Evolutionary conservation across 2,888 invertebrate genomes (phyloP), one percentile per base, ranked within the genome.

Genomic region (Agelastica alni): DNA sequence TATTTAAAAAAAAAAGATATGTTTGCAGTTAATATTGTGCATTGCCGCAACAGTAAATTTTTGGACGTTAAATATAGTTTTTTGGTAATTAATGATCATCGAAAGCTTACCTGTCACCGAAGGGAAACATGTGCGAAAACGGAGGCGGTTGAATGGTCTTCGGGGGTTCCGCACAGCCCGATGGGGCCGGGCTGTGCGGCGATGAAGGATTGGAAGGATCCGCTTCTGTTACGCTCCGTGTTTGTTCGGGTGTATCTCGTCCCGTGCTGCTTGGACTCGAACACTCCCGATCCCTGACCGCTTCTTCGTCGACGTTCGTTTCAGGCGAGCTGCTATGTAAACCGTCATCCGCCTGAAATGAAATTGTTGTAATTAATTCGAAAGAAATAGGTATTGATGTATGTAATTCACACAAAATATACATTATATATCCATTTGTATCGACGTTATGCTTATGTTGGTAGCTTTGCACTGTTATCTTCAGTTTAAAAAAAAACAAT

Each of bases 51-150:
- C n/a, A n/a, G n/a, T n/a, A n/a, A n/a, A n/a, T n/a, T n/a, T n/a
- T n/a, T n/a, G n/a, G n/a, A n/a, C n/a, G n/a, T n/a, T n/a, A n/a
- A n/a, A n/a, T n/a, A n/a, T n/a, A n/a, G n/a, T n/a, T n/a, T n/a
- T n/a, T n/a, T n/a, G n/a, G n/a, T n/a, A n/a, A n/a, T n/a, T n/a
- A n/a, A n/a, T n/a, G n/a, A n/a, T n/a, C n/a, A n/a, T n/a, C n/a
- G n/a, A n/a, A n/a, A 7, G 55, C 81, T 79, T 68, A 83, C 83
- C 79, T 78, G 61, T 83, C 82, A 53, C 77, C 78, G 62, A 83
- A 83, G 26, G 86, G 85, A 75, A 88, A 88, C 68, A 88, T 83
- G 71, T 85, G 87, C 2, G 83, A 78, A 36, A 86, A 85, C n/a
- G 87, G 80, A 13, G 82, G 82, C 9, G 85, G 83, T 12, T 77